Evolutionary conservation across 2,113 vertebrate genomes (phyloP).

Genomic region (Cebus imitator): DNA sequence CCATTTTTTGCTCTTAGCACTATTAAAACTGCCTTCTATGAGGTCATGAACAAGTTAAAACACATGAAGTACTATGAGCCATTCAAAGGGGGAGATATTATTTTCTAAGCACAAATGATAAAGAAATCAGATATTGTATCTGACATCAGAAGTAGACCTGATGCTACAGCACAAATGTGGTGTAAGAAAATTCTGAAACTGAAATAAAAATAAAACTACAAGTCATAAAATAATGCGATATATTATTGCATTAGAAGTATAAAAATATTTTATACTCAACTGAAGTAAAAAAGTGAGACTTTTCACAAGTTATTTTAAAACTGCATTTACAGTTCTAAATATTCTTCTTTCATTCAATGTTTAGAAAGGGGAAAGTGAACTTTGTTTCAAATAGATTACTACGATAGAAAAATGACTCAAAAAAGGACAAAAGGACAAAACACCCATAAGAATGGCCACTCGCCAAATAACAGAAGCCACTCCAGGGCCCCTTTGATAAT

Average conservation of each 20-base stretch:
- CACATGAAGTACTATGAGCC: not conserved
- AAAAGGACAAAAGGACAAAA: not conserved
- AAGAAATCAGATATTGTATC: not conserved
- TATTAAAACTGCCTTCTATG: not conserved
- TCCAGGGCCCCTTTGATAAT: conserved; percentile 22
- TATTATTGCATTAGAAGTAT: conserved; percentile 9
- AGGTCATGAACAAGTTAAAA: conserved; percentile 17
- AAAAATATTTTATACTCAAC: conserved; percentile 5
- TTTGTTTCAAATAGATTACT: conserved; percentile 4
- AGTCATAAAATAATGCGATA: conserved; percentile 31
- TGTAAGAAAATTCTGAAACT: conserved; percentile 17
- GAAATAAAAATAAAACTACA: conserved; percentile 48
- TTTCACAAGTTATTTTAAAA: not conserved
- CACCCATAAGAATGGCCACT: not conserved
- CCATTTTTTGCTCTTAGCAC: not conserved
- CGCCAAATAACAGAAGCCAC: not conserved
- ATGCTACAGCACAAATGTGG: not conserved
- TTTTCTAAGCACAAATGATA: not conserved
- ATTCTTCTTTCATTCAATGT: not conserved
- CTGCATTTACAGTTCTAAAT: not conserved
- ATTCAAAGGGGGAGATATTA: not conserved
- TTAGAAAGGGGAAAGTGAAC: not conserved
- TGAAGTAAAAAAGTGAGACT: conserved; percentile 2
- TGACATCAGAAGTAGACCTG: not conserved
- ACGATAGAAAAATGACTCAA: not conserved